phyloP scores from a whole-genome alignment of 2,888 invertebrate genomes.

The Melinopterus prodromus region DNA sequence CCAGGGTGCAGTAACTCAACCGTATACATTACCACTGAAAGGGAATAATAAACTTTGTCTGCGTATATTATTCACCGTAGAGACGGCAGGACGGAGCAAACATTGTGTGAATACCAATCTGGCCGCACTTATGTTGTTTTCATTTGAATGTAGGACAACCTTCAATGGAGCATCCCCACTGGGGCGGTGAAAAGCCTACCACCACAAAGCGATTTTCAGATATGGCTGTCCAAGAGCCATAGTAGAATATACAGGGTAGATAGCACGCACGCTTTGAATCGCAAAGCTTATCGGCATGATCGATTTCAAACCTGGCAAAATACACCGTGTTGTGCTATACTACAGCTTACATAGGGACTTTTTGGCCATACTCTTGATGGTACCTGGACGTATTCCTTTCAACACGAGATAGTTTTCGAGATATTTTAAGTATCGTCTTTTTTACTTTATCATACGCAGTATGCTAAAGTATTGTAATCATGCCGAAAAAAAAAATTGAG shows the following conservation, averaged over 20 bases:
- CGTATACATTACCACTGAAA: neutral
- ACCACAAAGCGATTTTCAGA: neutral
- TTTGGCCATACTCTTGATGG: too few species aligned
- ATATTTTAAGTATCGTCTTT: too few species aligned
- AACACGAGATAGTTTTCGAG: too few species aligned
- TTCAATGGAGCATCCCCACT: neutral
- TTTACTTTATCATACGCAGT: too few species aligned
- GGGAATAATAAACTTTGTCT: neutral
- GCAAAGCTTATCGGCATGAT: neutral
- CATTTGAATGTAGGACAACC: neutral
- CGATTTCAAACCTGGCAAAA: neutral
- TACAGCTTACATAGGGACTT: too few species aligned
- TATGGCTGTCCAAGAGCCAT: neutral
- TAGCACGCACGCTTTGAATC: neutral
- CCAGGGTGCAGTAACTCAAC: neutral
- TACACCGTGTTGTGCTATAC: neutral
- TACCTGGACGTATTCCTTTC: too few species aligned
- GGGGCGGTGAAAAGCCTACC: neutral
- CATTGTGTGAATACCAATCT: neutral
- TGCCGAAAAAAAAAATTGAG: too few species aligned
- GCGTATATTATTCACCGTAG: neutral
- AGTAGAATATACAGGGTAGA: neutral
- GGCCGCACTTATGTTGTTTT: slow-evolving; percentile 4
- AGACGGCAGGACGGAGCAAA: neutral
- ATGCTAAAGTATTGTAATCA: too few species aligned